Evolutionary conservation across 2,797 vertebrate species (phyloP).

Genomic region (Sebastiscus tertius): DNA sequence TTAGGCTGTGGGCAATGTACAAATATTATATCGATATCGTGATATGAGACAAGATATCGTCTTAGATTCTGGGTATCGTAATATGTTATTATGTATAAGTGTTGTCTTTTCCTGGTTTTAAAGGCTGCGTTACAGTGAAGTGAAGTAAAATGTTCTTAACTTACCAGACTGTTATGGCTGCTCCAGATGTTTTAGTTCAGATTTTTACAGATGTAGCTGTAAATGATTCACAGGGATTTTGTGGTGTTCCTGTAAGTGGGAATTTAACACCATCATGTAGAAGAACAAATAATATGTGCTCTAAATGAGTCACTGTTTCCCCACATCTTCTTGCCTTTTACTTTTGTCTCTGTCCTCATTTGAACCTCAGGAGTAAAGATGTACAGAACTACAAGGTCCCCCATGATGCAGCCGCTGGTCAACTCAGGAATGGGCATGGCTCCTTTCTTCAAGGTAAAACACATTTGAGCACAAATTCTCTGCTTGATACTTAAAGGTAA

Average conservation of each 20-base stretch:
- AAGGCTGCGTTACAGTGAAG: too few species aligned
- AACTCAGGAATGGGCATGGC: slow-evolving; percentile 85
- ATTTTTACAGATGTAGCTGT: background rate
- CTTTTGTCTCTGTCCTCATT: slow-evolving; percentile 17
- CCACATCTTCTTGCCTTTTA: background rate
- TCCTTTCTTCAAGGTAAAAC: slow-evolving; percentile 87
- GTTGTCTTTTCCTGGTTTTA: too few species aligned
- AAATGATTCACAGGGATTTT: background rate
- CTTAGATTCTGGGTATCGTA: too few species aligned
- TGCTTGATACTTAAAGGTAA: background rate
- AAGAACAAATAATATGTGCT: background rate
- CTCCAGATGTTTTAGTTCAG: slow-evolving; percentile 5
- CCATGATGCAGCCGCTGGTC: slow-evolving; percentile 84
- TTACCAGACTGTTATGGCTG: too few species aligned
- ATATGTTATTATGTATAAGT: too few species aligned
- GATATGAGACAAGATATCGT: too few species aligned
- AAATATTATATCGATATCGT: too few species aligned
- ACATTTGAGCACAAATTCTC: background rate
- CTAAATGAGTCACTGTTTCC: background rate
- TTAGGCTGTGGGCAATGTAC: too few species aligned
- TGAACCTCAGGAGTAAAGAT: slow-evolving; percentile 77
- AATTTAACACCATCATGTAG: background rate
- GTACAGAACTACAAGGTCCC: slow-evolving; percentile 82
- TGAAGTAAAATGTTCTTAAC: too few species aligned
- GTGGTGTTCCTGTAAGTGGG: background rate